Conservation (phyloP, 2,797 vertebrate genomes). For the Pogoniulus pusillus region DNA sequence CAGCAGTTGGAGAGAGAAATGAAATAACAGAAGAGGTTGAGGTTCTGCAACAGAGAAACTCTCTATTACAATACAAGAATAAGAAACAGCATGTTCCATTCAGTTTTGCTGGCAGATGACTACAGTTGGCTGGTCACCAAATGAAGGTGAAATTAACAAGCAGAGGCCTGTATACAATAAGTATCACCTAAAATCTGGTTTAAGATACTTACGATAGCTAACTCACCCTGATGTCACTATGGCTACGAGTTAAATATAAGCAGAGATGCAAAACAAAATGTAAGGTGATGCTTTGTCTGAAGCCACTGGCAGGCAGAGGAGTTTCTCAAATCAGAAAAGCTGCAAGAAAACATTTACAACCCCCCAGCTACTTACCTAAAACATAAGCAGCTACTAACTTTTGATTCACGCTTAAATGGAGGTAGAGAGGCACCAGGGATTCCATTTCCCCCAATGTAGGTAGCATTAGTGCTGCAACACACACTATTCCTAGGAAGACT, state of each 20-base stretch:
- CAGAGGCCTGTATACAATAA: not conserved
- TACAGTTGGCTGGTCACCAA: not conserved
- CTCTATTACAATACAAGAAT: not conserved
- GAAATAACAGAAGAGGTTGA: not conserved
- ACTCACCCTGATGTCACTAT: not conserved
- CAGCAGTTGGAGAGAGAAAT: not conserved
- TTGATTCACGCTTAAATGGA: constrained; percentile 99
- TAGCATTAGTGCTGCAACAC: constrained; percentile 95
- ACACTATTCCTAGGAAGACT: constrained; percentile 93
- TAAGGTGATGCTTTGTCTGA: not conserved
- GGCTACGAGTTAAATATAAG: not conserved
- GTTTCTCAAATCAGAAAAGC: not conserved
- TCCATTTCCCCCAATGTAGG: constrained; percentile 96
- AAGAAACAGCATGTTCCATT: not conserved
- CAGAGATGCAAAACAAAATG: not conserved
- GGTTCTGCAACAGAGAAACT: not conserved
- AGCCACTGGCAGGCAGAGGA: not conserved
- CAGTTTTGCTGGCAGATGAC: not conserved
- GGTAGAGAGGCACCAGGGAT: constrained; percentile 99
- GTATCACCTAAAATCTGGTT: not conserved
- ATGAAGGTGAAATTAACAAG: not conserved
- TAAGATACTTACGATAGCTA: not conserved
- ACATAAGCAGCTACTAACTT: constrained; percentile 99
- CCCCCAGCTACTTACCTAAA: constrained; percentile 84
- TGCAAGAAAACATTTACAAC: not conserved